Evolutionary conservation across 2,888 invertebrate genomes (phyloP).

Genomic region (Rosalia funebris): DNA sequence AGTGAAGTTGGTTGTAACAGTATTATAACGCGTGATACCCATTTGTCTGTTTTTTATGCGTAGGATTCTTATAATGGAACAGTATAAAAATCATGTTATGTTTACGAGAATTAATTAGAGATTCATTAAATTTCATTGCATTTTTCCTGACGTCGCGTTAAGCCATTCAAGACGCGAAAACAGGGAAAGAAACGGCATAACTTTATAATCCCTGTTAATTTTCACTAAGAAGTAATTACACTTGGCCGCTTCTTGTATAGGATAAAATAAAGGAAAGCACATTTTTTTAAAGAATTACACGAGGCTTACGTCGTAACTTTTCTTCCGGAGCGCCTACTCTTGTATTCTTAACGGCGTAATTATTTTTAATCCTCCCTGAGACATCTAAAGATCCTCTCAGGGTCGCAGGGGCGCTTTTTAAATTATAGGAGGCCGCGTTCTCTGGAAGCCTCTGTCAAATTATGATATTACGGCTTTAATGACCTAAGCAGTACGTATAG

Average conservation of each 20-base stretch:
- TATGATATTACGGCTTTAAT: no score
- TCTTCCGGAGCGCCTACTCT: conserved; percentile 25
- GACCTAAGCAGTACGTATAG: no score
- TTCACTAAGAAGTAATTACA: conserved; percentile 45
- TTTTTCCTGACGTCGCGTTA: conserved; percentile 22
- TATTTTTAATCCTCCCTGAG: conserved; percentile 20
- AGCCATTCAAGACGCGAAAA: conserved; percentile 37
- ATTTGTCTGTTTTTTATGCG: no score
- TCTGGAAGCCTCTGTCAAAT: no score
- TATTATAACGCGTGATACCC: no score
- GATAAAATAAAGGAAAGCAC: conserved; percentile 40
- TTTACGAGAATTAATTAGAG: no score
- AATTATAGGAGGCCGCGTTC: background rate
- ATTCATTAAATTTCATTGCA: background rate
- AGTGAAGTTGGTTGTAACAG: no score
- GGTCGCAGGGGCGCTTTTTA: background rate
- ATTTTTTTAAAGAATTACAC: conserved; percentile 45
- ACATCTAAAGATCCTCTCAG: background rate
- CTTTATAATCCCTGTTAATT: conserved; percentile 49
- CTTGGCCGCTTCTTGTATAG: conserved; percentile 34
- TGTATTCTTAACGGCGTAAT: conserved; percentile 15
- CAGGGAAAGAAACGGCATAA: conserved; percentile 37
- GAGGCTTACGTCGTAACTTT: conserved; percentile 40
- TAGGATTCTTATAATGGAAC: no score
- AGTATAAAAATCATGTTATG: no score